Evolutionary conservation across 1,140 invertebrate genomes (phyloP).

Genomic region (Hycleus phaleratus): DNA sequence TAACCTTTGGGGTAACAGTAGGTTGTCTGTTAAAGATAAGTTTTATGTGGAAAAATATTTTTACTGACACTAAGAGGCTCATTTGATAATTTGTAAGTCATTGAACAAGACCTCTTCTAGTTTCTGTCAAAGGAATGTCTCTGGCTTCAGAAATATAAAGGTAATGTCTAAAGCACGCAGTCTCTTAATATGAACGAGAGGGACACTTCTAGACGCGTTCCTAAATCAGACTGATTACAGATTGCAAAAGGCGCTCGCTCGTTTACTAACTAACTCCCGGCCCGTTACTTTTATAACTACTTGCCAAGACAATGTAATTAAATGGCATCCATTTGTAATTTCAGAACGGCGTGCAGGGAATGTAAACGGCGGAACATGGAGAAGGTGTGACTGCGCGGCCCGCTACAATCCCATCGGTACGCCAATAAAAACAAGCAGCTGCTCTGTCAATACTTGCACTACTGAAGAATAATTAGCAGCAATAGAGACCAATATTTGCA

Average conservation of each 20-base stretch:
- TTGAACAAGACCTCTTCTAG: too few relatives aligned
- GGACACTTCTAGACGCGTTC: slow-evolving; percentile 25
- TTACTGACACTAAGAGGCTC: too few relatives aligned
- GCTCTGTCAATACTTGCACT: slow-evolving; percentile 34
- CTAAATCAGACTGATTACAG: slow-evolving; percentile 40
- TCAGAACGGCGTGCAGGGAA: slow-evolving; percentile 37
- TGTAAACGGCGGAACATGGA: slow-evolving; percentile 40
- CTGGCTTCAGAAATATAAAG: too few relatives aligned
- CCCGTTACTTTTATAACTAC: slow-evolving; percentile 41
- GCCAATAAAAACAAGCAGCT: slow-evolving; percentile 37
- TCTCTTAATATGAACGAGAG: slow-evolving; percentile 18
- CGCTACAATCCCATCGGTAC: slow-evolving; percentile 32
- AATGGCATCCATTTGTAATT: slow-evolving; percentile 43
- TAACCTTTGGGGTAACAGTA: too few relatives aligned
- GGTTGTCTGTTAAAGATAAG: too few relatives aligned
- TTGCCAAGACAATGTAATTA: slow-evolving; percentile 43
- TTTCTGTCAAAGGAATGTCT: too few relatives aligned
- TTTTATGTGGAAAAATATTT: too few relatives aligned
- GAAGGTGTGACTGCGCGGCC: slow-evolving; percentile 39
- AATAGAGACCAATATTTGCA: slow-evolving; percentile 24
- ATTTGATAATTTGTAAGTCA: too few relatives aligned
- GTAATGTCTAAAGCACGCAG: slow-evolving; percentile 10
- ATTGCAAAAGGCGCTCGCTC: slow-evolving; percentile 33
- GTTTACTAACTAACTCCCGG: slow-evolving; percentile 30
- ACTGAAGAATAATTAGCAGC: slow-evolving; percentile 31